phyloP scores from a whole-genome alignment of 2,888 invertebrate species.

The Scaptomyza tumidula region DNA sequence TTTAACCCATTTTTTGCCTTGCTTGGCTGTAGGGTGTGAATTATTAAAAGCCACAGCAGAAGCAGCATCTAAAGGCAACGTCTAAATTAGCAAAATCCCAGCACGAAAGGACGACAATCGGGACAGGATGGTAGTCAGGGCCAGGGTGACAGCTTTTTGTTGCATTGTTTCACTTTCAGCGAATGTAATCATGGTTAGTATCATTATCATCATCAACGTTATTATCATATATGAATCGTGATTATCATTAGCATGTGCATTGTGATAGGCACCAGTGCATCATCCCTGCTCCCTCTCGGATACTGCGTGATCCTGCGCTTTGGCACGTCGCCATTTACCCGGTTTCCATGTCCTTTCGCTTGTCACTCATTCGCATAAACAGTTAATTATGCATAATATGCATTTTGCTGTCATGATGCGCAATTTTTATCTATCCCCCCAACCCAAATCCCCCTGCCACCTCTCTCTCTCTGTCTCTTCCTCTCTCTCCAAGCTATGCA shows the following conservation, averaged over 20 bases:
- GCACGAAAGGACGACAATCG: conserved; percentile 30
- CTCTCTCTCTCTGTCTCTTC: too few species aligned
- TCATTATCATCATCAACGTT: conserved; percentile 42
- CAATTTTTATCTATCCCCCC: conserved; percentile 66
- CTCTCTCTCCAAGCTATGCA: conserved; percentile 10
- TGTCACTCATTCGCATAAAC: conserved; percentile 78
- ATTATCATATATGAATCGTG: conserved; percentile 33
- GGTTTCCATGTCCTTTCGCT: conserved; percentile 71
- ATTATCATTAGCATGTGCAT: conserved; percentile 55
- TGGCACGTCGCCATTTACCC: conserved; percentile 40
- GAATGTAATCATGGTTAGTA: conserved; percentile 58
- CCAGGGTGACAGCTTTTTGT: conserved; percentile 24
- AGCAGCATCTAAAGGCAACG: conserved; percentile 39
- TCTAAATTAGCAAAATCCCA: conserved; percentile 70
- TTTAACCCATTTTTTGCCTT: conserved; percentile 69
- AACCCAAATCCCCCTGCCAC: conserved; percentile 1
- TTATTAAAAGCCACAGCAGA: conserved; percentile 71
- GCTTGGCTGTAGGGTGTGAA: conserved; percentile 68
- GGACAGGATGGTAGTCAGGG: conserved; percentile 21
- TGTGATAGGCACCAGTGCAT: conserved; percentile 44
- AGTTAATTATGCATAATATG: conserved; percentile 84
- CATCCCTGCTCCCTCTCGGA: background rate
- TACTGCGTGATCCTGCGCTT: conserved; percentile 16
- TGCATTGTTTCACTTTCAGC: conserved; percentile 76
- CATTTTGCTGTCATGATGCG: conserved; percentile 80